A percentile compares a stretch with the other conserved stretches of the same genome.
These are phyloP conservation scores for Xiphorhynchus elegans DNA, from an alignment of 2,113 vertebrate species.

Conservation along the genomic window DNA sequence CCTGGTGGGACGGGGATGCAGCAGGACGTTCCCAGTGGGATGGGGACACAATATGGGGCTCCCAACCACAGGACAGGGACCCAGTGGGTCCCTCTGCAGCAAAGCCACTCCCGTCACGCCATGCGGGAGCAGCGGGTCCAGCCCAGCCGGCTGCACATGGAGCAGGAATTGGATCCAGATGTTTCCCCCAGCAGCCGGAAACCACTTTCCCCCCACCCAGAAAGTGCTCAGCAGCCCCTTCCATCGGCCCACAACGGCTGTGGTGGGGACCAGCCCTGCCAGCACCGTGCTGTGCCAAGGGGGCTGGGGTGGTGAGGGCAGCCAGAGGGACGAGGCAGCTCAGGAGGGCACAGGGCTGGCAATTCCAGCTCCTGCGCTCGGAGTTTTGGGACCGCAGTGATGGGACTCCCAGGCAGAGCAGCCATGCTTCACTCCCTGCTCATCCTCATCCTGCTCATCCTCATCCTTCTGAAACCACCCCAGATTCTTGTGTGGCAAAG, in stretches of 20 bases:
- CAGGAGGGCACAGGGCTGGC: fast-evolving
- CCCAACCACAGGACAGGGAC: neutral
- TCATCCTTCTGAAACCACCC: neutral
- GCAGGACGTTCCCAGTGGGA: neutral
- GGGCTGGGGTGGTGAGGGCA: fast-evolving
- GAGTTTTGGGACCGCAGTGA: fast-evolving
- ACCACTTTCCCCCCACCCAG: neutral
- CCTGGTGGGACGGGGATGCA: too few species aligned
- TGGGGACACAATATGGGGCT: neutral
- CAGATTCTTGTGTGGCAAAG: fast-evolving
- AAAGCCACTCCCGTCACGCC: fast-evolving
- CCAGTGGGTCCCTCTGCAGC: fast-evolving
- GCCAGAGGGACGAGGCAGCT: neutral
- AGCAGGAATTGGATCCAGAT: constrained; percentile 51
- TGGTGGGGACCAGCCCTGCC: neutral
- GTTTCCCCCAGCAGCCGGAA: constrained; percentile 12
- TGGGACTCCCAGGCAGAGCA: neutral
- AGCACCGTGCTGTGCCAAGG: fast-evolving
- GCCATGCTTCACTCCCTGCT: neutral
- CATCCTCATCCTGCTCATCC: neutral
- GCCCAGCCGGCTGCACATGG: neutral
- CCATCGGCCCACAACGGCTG: fast-evolving
- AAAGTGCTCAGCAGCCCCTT: neutral
- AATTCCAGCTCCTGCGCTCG: neutral
- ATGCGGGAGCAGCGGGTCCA: neutral